Conservation (phyloP, 1,140 invertebrate genomes). For the Brachionus sp. region DNA sequence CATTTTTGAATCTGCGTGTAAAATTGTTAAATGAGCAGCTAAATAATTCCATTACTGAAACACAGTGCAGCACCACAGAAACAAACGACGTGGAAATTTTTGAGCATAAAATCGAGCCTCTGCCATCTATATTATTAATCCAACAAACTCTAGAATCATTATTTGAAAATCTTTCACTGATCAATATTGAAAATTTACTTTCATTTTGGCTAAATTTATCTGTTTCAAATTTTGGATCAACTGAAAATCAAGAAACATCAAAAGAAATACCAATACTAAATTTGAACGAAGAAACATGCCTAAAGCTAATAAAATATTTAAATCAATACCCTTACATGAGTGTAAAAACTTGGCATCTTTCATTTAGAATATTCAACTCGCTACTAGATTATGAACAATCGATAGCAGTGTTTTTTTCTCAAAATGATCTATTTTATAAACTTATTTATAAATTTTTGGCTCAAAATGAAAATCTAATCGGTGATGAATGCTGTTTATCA, state of each 20-base stretch:
- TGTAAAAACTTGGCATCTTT: conserved; percentile 22
- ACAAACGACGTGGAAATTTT: not conserved
- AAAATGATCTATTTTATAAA: not conserved
- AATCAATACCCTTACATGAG: conserved; percentile 18
- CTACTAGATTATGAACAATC: not conserved
- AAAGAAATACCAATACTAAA: not conserved
- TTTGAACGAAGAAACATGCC: not conserved
- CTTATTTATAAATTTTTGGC: conserved; percentile 23
- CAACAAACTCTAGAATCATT: not conserved
- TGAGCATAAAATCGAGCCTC: not conserved
- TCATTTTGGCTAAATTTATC: conserved; percentile 25
- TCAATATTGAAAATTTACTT: conserved; percentile 37
- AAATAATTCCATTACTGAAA: not conserved
- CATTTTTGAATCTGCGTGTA: not conserved
- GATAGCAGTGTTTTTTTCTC: not conserved
- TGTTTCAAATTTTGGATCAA: not conserved
- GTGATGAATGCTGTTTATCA: conserved; percentile 48
- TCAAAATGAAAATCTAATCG: conserved; percentile 49
- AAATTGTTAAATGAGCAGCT: not conserved
- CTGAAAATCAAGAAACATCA: not conserved
- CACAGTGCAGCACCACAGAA: not conserved
- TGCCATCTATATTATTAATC: not conserved
- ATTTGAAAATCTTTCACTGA: not conserved
- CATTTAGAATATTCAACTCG: not conserved
- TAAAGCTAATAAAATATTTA: not conserved